Evolutionary conservation across 2,888 invertebrate genomes (phyloP).

Genomic region (Calameuta idolon): DNA sequence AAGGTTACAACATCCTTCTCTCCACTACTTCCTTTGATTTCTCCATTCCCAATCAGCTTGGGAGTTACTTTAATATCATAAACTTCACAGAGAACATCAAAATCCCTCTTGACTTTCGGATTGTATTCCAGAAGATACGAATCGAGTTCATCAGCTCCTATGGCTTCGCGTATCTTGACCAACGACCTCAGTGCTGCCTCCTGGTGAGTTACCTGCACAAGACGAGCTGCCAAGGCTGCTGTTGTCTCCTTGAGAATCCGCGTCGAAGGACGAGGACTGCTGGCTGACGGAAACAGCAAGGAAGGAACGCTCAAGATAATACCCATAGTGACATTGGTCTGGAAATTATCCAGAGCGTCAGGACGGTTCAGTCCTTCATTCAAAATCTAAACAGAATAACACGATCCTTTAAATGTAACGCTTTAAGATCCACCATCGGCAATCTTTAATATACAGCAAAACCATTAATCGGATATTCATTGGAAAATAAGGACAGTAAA

Average conservation of each 20-base stretch:
- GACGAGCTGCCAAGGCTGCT: constrained; percentile 64
- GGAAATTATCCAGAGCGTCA: constrained; percentile 56
- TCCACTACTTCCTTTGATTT: constrained; percentile 21
- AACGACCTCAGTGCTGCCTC: constrained; percentile 78
- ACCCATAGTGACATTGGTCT: constrained; percentile 62
- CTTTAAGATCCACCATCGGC: neutral
- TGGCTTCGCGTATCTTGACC: constrained; percentile 76
- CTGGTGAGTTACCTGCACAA: constrained; percentile 70
- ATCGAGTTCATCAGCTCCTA: constrained; percentile 77
- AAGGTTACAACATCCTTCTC: constrained; percentile 18
- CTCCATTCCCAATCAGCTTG: constrained; percentile 19
- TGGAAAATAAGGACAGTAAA: neutral
- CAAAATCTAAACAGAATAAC: constrained; percentile 43
- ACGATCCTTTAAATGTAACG: neutral
- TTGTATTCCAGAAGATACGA: constrained; percentile 66
- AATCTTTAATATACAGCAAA: neutral
- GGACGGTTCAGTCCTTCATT: constrained; percentile 30
- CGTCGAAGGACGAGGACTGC: constrained; percentile 43
- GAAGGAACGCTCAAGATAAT: constrained; percentile 64
- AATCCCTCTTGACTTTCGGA: constrained; percentile 69
- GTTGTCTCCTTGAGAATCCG: constrained; percentile 54
- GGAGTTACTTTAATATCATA: constrained; percentile 64
- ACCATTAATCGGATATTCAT: neutral
- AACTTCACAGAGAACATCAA: constrained; percentile 73
- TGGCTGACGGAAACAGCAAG: constrained; percentile 59